Conservation (phyloP, 2,888 invertebrate genomes). For the Scaptomyza parva region DNA sequence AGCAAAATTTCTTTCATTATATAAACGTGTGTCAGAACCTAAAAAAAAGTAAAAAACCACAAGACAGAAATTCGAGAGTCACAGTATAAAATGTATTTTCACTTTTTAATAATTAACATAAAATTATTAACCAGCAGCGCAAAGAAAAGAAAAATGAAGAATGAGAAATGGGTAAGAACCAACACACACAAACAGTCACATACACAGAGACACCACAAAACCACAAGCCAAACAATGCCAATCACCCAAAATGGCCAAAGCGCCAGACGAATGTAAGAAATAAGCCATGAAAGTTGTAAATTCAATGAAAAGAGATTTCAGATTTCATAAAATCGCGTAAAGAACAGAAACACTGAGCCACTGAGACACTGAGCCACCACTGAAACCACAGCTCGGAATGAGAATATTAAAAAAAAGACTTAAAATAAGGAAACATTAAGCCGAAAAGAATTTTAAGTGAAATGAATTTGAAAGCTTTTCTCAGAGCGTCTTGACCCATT, state of each 20-base stretch:
- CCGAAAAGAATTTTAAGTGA: slow-evolving; percentile 74
- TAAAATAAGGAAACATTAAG: slow-evolving; percentile 55
- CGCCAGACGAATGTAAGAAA: slow-evolving; percentile 45
- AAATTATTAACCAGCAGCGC: slow-evolving; percentile 67
- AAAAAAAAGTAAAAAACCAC: too few relatives aligned
- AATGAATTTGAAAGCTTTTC: slow-evolving; percentile 78
- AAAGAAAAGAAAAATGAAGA: slow-evolving; percentile 47
- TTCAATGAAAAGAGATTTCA: slow-evolving; percentile 46
- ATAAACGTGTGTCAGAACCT: slow-evolving; percentile 56
- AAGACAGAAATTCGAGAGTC: slow-evolving; percentile 48
- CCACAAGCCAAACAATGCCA: slow-evolving; percentile 58
- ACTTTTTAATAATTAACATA: slow-evolving; percentile 81
- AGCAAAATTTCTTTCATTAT: slow-evolving; percentile 47
- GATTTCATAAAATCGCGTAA: slow-evolving; percentile 67
- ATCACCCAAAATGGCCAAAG: slow-evolving; percentile 22
- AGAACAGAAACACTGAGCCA: slow-evolving; percentile 44
- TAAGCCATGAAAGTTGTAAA: slow-evolving; percentile 71
- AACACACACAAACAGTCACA: slow-evolving; percentile 21
- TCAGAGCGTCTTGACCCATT: slow-evolving; percentile 77
- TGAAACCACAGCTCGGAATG: slow-evolving; percentile 43
- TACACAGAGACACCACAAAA: slow-evolving; percentile 17
- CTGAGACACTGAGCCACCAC: slow-evolving; percentile 2
- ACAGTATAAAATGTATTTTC: slow-evolving; percentile 66
- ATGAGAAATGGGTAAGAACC: slow-evolving; percentile 55
- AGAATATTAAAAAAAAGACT: slow-evolving; percentile 50